Base-by-base conservation (phyloP, 2,888 invertebrate genomes). In the Acronicta leporina region DNA sequence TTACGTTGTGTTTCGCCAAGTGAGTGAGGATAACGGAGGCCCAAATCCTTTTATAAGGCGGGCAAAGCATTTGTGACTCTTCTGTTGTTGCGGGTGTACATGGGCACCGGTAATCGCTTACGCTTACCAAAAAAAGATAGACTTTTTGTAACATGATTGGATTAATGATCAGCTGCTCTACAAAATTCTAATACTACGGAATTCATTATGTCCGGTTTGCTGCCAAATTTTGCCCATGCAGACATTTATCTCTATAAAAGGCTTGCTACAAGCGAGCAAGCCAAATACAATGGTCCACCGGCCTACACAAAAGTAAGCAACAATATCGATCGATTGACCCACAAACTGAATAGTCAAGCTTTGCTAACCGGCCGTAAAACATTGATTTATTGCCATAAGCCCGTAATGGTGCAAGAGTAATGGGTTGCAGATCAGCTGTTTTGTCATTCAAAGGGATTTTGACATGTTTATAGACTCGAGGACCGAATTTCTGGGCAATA, bases 311-410 rank as follows among this genome's bases (percentile, higher is more conserved):
- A 72, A 64, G 49, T 67, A 51, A 41, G 41, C 41, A n/a, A n/a
- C n/a, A n/a, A n/a, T n/a, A 30, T 25, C 67, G 67, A 75, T 75
- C 67, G 73, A 47, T 65, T 75, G 75, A 70, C 75, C 75, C 59
- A 75, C 50, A 75, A 70, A 75, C 56, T 46, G 52, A 63, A 60
- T 55, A 58, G 55, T 61, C 46, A 44, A 47, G 41, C 53, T 54
- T 20, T 48, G 53, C 51, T 42, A 48, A 58, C 45, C 20, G 35
- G 41, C 49, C 48, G 53, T 57, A 60, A 69, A 64, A 65, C 52
- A 64, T 59, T 64, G 64, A 69, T 69, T 69, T 56, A 69, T 68
- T 38, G 9, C 10, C 13, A 15, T 11, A n/a, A 38, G 16, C 25
- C 44, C 30, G 30, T 58, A 47, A 52, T 38, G 38, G 25, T 41